phyloP scores from a whole-genome alignment of 2,888 invertebrate species.

The Pachycephus smyrnensis region DNA sequence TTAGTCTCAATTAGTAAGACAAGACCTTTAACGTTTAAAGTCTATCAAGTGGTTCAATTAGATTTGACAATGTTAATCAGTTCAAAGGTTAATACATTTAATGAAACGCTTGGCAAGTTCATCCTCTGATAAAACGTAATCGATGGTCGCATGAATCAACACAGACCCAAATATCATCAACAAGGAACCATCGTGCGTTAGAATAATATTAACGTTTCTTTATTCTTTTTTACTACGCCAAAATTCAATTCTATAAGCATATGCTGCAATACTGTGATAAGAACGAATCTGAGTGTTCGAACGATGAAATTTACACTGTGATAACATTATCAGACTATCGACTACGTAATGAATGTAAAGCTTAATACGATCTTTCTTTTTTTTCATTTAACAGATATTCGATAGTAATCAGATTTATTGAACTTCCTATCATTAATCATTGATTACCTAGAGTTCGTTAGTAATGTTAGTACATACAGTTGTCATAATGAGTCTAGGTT shows the following conservation, averaged over 20 bases:
- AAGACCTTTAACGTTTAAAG: not conserved
- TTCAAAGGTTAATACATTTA: not conserved
- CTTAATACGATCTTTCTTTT: not conserved
- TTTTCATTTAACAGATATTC: not conserved
- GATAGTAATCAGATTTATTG: not conserved
- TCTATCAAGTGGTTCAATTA: not conserved
- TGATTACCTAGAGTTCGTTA: not conserved
- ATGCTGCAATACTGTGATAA: not conserved
- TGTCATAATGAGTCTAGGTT: not conserved
- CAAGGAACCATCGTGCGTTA: not conserved
- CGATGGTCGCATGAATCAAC: not conserved
- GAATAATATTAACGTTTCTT: not conserved
- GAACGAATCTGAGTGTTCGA: not conserved
- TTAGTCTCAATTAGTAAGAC: not conserved
- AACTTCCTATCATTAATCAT: not conserved
- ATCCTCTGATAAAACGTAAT: not conserved
- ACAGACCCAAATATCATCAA: not conserved
- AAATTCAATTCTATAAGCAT: not conserved
- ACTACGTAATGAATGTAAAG: not conserved
- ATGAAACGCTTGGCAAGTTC: not conserved
- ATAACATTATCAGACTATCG: not conserved
- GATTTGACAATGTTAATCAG: not conserved
- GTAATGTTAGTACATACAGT: not conserved
- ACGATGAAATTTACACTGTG: not conserved
- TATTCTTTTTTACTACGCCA: not conserved